Evolutionary conservation across 1,140 invertebrate species (phyloP).

Genomic region (Gerris buenoi): DNA sequence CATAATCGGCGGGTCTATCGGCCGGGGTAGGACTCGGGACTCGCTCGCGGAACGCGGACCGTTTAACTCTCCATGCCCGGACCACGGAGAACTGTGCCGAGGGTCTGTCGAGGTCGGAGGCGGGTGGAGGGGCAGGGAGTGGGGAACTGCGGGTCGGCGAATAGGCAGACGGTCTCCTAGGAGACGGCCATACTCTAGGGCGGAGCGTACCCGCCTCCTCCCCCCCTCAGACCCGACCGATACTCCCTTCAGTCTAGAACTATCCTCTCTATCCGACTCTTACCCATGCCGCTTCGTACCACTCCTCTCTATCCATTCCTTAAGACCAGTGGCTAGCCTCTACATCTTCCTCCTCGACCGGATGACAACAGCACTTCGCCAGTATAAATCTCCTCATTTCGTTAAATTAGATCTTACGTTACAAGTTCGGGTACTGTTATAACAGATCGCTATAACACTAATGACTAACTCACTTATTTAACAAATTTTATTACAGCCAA

Average conservation of each 20-base stretch:
- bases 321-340: no score
- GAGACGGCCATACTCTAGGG: not conserved
- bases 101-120: not conserved
- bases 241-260: not conserved
- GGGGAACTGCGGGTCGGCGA: not conserved
- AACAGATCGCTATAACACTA: no score
- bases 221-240: not conserved
- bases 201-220: not conserved
- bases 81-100: not conserved
- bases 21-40: not conserved
- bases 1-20: slow-evolving; percentile 16
- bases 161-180: not conserved
- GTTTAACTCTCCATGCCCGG: not conserved
- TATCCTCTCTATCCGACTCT: not conserved
- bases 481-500: no score
- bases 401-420: no score
- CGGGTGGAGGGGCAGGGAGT: not conserved
- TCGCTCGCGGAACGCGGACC: not conserved
- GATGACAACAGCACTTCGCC: no score
- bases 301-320: no score
- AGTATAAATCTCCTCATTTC: no score
- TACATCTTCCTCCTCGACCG: no score
- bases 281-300: no score
- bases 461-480: no score
- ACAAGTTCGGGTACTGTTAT: no score